phyloP scores from a whole-genome alignment of 1,140 invertebrate species.

The Drosophila triauraria region DNA sequence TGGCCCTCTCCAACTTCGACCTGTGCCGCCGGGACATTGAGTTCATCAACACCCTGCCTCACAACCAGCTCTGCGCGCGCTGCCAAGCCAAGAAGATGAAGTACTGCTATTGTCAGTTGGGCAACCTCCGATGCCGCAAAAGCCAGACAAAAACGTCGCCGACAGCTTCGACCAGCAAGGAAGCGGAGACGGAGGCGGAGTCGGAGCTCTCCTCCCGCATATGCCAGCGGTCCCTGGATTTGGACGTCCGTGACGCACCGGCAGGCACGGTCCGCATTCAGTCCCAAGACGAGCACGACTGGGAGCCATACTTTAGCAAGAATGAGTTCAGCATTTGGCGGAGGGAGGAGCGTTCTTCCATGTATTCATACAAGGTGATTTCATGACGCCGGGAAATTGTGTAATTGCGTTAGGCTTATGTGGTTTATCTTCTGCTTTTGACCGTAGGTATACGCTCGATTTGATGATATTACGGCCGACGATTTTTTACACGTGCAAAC shows the following conservation, averaged over 20 bases:
- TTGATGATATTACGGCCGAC: constrained; percentile 90
- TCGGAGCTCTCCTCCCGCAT: constrained; percentile 37
- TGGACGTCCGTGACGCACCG: constrained; percentile 37
- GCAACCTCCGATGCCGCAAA: constrained; percentile 87
- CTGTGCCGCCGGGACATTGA: constrained; percentile 70
- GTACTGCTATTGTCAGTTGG: constrained; percentile 88
- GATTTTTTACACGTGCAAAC: constrained; percentile 94
- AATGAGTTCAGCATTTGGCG: constrained; percentile 93
- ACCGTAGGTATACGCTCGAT: constrained; percentile 90
- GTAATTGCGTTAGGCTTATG: background rate
- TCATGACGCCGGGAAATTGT: background rate
- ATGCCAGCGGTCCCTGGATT: constrained; percentile 38
- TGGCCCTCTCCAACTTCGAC: constrained; percentile 72
- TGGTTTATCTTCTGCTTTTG: background rate
- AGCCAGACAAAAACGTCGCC: constrained; percentile 73
- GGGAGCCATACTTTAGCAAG: constrained; percentile 92
- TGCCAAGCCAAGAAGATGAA: constrained; percentile 86
- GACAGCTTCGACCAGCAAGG: constrained; percentile 47
- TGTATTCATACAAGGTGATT: constrained; percentile 92
- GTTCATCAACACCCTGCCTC: constrained; percentile 67
- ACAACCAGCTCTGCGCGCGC: constrained; percentile 85
- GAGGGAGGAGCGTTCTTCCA: constrained; percentile 88
- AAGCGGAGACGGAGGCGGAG: constrained; percentile 31
- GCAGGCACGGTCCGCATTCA: constrained; percentile 81
- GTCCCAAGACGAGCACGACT: constrained; percentile 86